Evolutionary conservation across 2,113 vertebrate species (phyloP).

Genomic region (Brienomyrus brachyistius): DNA sequence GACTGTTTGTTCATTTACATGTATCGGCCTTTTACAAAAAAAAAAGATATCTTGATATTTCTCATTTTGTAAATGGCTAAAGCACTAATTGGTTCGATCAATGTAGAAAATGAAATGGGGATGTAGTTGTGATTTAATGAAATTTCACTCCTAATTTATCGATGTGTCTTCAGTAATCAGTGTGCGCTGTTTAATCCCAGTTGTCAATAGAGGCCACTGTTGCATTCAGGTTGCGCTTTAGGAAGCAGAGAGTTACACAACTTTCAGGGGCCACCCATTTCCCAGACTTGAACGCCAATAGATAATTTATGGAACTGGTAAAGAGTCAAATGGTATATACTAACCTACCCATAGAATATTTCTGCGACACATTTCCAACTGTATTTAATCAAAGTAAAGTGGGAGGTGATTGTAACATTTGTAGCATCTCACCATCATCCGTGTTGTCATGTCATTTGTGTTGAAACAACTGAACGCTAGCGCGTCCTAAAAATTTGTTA

Average conservation of each 20-base stretch:
- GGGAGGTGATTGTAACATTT: not conserved
- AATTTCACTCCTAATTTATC: not conserved
- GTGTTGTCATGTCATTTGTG: not conserved
- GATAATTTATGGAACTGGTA: not conserved
- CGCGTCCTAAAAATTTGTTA: not conserved
- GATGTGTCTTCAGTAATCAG: not conserved
- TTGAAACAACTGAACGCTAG: not conserved
- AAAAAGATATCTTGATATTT: not conserved
- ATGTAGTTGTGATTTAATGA: not conserved
- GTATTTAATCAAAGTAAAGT: not conserved
- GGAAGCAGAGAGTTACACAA: not conserved
- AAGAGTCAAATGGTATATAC: not conserved
- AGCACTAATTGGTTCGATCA: not conserved
- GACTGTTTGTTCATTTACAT: not conserved
- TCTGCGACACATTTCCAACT: not conserved
- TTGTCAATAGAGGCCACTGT: conserved; percentile 13
- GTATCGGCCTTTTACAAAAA: not conserved
- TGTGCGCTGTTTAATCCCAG: not conserved
- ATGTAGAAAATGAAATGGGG: not conserved
- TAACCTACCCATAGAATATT: not conserved
- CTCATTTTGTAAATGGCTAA: not conserved
- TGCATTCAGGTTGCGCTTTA: not conserved
- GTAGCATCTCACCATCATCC: not conserved
- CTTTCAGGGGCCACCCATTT: not conserved
- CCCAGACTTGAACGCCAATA: not conserved